These are phyloP conservation scores for Microplitis mediator DNA, from an alignment of 1,140 invertebrate genomes.

Conservation along the genomic window DNA sequence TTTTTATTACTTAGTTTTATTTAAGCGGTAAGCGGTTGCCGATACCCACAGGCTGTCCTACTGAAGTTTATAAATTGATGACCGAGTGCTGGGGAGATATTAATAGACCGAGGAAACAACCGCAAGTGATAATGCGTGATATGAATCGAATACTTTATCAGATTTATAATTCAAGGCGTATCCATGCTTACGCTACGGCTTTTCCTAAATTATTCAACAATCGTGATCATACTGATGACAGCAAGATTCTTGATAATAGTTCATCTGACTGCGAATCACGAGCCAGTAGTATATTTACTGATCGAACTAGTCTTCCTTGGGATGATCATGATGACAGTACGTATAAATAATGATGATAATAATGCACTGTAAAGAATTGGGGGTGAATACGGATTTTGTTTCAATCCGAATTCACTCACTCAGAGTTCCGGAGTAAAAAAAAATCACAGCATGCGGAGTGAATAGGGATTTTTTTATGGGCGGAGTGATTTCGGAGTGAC, in stretches of 20 bases:
- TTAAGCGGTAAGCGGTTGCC: constrained; percentile 75
- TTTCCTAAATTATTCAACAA: constrained; percentile 53
- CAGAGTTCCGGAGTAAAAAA: too few relatives aligned
- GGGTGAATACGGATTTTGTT: too few relatives aligned
- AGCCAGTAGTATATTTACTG: constrained; percentile 45
- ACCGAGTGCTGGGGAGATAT: constrained; percentile 84
- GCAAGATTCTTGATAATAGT: constrained; percentile 33
- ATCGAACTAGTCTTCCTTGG: constrained; percentile 49
- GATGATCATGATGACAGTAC: constrained; percentile 49
- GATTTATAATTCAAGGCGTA: constrained; percentile 68
- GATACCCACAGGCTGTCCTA: constrained; percentile 76
- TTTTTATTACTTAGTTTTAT: constrained; percentile 65
- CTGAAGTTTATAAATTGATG: constrained; percentile 84
- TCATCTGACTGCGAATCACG: constrained; percentile 46
- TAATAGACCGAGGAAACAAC: constrained; percentile 72
- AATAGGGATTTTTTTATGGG: too few relatives aligned
- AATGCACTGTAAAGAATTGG: too few relatives aligned
- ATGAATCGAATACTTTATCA: constrained; percentile 80
- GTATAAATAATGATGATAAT: constrained; percentile 7
- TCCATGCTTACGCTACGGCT: constrained; percentile 67
- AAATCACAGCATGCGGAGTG: too few relatives aligned
- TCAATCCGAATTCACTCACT: too few relatives aligned
- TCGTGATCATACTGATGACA: constrained; percentile 34
- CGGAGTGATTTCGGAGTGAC: too few relatives aligned
- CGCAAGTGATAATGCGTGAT: constrained; percentile 83